phyloP scores from a whole-genome alignment of 2,888 invertebrate genomes.

The Drosophila limbata region DNA sequence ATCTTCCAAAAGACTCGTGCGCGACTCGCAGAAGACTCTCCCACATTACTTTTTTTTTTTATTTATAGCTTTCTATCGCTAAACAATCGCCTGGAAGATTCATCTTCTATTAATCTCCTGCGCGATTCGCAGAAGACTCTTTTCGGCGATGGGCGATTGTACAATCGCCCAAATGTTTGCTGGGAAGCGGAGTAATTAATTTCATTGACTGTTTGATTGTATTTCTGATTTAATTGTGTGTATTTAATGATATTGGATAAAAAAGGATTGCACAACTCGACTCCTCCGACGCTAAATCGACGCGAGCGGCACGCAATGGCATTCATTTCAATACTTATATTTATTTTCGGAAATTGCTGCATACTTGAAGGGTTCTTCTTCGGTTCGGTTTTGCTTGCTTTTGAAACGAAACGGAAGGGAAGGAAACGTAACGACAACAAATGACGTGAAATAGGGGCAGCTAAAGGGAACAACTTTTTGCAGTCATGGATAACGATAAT shows the following conservation, averaged over 20 bases:
- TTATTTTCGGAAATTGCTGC: slow-evolving; percentile 75
- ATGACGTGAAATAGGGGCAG: slow-evolving; percentile 32
- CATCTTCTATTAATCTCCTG: too few species aligned
- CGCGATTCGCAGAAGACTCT: too few species aligned
- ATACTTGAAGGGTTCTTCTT: slow-evolving; percentile 68
- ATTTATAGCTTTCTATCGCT: too few species aligned
- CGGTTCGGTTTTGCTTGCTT: slow-evolving; percentile 12
- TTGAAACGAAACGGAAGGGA: background rate
- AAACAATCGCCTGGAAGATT: too few species aligned
- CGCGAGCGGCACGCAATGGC: slow-evolving; percentile 63
- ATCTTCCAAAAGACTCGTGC: too few species aligned
- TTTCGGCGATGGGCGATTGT: too few species aligned
- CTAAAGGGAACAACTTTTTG: slow-evolving; percentile 39
- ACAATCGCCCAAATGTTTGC: too few species aligned
- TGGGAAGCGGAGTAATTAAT: slow-evolving; percentile 35
- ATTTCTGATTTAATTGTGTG: slow-evolving; percentile 58
- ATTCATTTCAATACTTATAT: slow-evolving; percentile 56
- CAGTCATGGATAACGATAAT: slow-evolving; percentile 37
- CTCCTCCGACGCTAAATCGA: background rate
- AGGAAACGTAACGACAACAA: slow-evolving; percentile 33
- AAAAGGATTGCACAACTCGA: slow-evolving; percentile 36
- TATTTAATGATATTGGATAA: slow-evolving; percentile 49
- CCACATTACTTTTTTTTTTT: too few species aligned
- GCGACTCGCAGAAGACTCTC: too few species aligned
- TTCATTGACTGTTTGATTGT: slow-evolving; percentile 37